Conservation (phyloP, 2,888 invertebrate genomes). For the Amiota minor region DNA sequence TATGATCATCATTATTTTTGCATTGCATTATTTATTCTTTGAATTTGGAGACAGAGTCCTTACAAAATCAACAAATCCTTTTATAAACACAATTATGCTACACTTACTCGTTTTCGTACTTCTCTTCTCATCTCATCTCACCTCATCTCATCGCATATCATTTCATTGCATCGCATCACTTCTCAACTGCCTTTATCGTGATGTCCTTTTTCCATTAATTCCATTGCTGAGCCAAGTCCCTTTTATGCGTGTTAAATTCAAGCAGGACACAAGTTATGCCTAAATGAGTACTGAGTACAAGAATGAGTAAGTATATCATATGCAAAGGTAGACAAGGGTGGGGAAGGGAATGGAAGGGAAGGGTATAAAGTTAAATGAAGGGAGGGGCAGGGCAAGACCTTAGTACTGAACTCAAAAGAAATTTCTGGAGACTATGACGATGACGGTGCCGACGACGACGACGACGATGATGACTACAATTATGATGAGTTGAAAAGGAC, state of each 20-base stretch:
- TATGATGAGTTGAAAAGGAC: not conserved
- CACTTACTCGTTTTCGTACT: not conserved
- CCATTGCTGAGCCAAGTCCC: not conserved
- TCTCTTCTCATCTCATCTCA: not conserved
- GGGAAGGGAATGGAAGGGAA: conserved; percentile 5
- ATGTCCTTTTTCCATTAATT: not conserved
- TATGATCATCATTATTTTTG: too few relatives aligned
- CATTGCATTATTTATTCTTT: too few relatives aligned
- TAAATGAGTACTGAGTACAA: conserved; percentile 18
- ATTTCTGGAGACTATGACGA: not conserved
- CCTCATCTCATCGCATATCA: not conserved
- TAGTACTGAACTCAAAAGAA: too few relatives aligned
- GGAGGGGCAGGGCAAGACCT: not conserved
- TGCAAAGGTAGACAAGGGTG: conserved; percentile 15
- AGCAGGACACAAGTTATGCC: conserved; percentile 21
- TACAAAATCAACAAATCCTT: too few relatives aligned
- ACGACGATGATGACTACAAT: not conserved
- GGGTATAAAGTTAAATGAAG: conserved; percentile 21
- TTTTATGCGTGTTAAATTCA: too few relatives aligned
- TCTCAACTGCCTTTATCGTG: not conserved
- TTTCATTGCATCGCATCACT: not conserved
- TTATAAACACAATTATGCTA: too few relatives aligned
- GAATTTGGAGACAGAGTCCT: too few relatives aligned
- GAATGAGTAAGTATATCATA: not conserved
- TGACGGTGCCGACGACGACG: not conserved